Percentiles rank a stretch among this genome's conserved stretches.
phyloP scores from a whole-genome alignment of 2,113 vertebrate species.

The Aegotheles bennettii region DNA sequence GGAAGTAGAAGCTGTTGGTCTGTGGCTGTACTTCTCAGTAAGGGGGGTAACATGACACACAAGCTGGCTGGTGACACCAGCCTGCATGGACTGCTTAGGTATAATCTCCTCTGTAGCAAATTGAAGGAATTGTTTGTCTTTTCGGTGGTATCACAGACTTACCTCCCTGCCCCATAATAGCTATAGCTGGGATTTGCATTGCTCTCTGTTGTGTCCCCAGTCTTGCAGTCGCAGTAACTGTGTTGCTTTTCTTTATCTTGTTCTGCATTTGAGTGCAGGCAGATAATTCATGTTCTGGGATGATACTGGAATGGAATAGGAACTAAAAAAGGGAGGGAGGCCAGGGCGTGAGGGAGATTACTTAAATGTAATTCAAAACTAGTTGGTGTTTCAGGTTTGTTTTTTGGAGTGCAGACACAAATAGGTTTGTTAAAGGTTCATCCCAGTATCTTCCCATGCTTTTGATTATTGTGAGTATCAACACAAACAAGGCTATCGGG shows the following conservation, averaged over 20 bases:
- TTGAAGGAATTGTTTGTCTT: neutral
- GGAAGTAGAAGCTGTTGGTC: neutral
- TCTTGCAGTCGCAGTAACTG: neutral
- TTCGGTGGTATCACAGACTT: neutral
- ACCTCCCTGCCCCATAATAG: neutral
- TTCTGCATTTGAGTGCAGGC: neutral
- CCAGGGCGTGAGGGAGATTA: neutral
- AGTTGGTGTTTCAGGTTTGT: neutral
- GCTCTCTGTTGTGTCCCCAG: neutral
- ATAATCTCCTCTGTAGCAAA: neutral
- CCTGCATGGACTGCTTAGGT: neutral
- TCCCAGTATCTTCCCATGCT: neutral
- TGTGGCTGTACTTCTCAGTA: neutral
- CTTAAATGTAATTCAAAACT: neutral
- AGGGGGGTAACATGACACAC: rapidly evolving
- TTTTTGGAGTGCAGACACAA: neutral
- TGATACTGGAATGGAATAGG: neutral
- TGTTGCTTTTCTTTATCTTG: neutral
- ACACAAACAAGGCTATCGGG: neutral
- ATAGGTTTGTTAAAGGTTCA: neutral
- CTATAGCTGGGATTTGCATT: neutral
- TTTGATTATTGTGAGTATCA: neutral
- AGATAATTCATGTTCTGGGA: neutral
- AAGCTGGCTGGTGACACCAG: neutral
- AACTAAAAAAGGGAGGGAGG: neutral